Evolutionary conservation across 2,113 vertebrate genomes (phyloP).

Genomic region (Psophia crepitans): DNA sequence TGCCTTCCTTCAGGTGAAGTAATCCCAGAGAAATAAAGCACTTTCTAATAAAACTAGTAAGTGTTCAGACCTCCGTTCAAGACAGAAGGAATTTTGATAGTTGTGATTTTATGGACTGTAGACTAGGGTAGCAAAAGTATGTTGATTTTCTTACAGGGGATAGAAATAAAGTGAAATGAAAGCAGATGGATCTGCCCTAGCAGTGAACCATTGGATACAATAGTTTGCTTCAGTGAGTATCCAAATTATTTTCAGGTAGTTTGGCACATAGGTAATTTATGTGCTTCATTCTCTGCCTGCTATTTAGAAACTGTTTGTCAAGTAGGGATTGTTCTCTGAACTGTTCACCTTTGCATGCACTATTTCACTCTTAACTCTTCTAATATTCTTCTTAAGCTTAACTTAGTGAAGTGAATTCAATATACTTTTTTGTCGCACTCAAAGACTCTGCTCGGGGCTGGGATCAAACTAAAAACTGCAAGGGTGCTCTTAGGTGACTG

Average conservation of each 20-base stretch:
- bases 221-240: conserved; percentile 51
- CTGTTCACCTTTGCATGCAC: conserved; percentile 37
- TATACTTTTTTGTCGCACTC: background rate
- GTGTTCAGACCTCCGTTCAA: background rate
- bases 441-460: background rate
- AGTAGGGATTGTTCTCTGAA: conserved; percentile 43
- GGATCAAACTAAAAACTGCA: background rate
- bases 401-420: conserved; percentile 38
- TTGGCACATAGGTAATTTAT: conserved; percentile 63
- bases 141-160: conserved; percentile 26
- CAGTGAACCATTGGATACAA: conserved; percentile 33
- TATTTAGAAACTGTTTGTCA: conserved; percentile 50
- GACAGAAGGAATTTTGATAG: conserved; percentile 33
- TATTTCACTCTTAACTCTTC: conserved; percentile 38
- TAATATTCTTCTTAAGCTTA: conserved; percentile 45
- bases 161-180: conserved; percentile 48
- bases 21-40: background rate
- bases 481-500: background rate
- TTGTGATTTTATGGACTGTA: conserved; percentile 51
- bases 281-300: conserved; percentile 23
- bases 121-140: conserved; percentile 6
- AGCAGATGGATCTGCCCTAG: conserved; percentile 46
- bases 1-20: background rate
- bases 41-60: conserved; percentile 24
- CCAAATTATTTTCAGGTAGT: conserved; percentile 61